Evolutionary conservation across 2,797 vertebrate species (phyloP).

Genomic region (Ibycter americanus): DNA sequence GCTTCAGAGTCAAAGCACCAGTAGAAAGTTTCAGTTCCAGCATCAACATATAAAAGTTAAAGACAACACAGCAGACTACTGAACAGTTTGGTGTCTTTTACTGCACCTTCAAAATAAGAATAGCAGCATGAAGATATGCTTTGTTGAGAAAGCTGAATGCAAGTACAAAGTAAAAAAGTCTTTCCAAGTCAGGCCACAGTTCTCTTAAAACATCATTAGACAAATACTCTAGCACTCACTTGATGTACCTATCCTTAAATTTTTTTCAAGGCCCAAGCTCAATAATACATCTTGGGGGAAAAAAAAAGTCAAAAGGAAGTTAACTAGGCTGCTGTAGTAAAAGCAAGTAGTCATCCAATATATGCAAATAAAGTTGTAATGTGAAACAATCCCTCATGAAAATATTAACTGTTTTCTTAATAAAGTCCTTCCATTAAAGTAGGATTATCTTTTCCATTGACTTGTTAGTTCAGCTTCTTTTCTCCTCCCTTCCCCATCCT

Average conservation of each 20-base stretch:
- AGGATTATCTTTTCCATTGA: background rate
- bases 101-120: constrained; percentile 8
- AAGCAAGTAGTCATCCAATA: background rate
- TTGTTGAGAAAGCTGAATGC: background rate
- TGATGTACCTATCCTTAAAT: background rate
- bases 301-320: background rate
- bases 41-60: constrained; percentile 14
- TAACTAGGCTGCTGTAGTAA: background rate
- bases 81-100: background rate
- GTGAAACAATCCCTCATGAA: background rate
- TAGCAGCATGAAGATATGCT: background rate
- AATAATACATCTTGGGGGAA: background rate
- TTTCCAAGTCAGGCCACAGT: background rate
- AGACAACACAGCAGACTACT: background rate
- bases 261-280: background rate
- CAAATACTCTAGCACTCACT: background rate
- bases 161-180: background rate
- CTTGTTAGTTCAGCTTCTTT: background rate
- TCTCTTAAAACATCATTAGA: background rate
- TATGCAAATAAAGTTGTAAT: background rate
- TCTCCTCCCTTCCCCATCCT: background rate
- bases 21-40: background rate
- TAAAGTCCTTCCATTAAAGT: background rate
- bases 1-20: background rate
- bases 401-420: background rate